These are phyloP conservation scores for Battus philenor DNA, from an alignment of 1,140 invertebrate genomes.

Conservation along the genomic window DNA sequence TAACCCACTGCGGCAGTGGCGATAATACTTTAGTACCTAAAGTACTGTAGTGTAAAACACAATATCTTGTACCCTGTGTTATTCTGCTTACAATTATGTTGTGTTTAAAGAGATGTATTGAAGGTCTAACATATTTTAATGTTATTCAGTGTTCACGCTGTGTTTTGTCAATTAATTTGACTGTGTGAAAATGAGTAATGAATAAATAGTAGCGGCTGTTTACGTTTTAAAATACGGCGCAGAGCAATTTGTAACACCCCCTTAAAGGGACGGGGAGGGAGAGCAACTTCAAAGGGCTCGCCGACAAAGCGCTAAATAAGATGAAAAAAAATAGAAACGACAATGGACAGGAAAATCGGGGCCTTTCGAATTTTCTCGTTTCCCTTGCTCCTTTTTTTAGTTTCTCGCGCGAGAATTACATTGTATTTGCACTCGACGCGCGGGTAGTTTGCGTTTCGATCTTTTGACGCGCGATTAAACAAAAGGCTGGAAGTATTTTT, in stretches of 20 bases:
- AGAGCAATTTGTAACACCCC: constrained; percentile 70
- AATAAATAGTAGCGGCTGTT: constrained; percentile 45
- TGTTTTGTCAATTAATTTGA: constrained; percentile 7
- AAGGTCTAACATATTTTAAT: too few species aligned
- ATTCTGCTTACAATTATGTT: too few species aligned
- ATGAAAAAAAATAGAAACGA: constrained; percentile 69
- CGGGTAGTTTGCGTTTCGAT: constrained; percentile 25
- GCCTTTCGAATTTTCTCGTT: constrained; percentile 49
- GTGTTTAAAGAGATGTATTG: too few species aligned
- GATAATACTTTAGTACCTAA: too few species aligned
- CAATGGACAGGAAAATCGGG: constrained; percentile 67
- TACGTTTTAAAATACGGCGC: constrained; percentile 57
- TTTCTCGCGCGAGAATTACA: constrained; percentile 43
- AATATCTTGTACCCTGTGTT: too few species aligned
- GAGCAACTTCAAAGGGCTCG: constrained; percentile 63
- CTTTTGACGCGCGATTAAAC: constrained; percentile 33
- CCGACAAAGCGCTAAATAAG: constrained; percentile 73
- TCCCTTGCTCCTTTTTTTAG: constrained; percentile 31
- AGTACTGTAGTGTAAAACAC: too few species aligned
- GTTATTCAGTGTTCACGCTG: neutral
- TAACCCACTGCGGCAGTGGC: too few species aligned
- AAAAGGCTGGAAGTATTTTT: constrained; percentile 23
- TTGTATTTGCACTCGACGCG: constrained; percentile 17
- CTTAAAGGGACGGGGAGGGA: constrained; percentile 25
- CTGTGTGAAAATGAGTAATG: constrained; percentile 22